Conservation (phyloP, 1,140 invertebrate species). For the Mercenaria mercenaria region DNA sequence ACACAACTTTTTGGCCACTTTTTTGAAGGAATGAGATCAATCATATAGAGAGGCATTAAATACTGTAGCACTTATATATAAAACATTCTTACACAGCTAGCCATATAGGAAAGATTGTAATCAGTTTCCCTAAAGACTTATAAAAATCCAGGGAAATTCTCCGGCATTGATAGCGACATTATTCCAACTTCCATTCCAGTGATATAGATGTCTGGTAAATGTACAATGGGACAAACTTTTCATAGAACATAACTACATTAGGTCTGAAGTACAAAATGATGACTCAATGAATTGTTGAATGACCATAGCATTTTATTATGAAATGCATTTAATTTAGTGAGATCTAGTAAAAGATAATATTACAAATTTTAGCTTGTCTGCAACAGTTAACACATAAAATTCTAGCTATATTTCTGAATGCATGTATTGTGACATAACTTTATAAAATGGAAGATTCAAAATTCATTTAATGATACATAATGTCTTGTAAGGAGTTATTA, state of each 20-base stretch:
- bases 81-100: background rate
- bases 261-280: background rate
- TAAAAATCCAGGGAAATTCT: conserved; percentile 29
- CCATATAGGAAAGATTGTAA: background rate
- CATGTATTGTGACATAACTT: too few relatives aligned
- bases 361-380: too few relatives aligned
- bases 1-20: background rate
- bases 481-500: too few relatives aligned
- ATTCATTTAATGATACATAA: too few relatives aligned
- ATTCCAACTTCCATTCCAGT: background rate
- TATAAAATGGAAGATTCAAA: too few relatives aligned
- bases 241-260: too few relatives aligned
- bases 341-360: too few relatives aligned
- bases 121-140: conserved; percentile 20
- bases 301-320: too few relatives aligned
- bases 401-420: too few relatives aligned
- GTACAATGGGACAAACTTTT: background rate
- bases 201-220: background rate
- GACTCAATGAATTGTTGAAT: background rate
- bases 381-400: too few relatives aligned
- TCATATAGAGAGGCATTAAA: conserved; percentile 8
- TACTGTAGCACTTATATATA: conserved; percentile 25
- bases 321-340: too few relatives aligned
- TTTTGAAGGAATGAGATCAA: background rate
- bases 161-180: conserved; percentile 1